A percentile compares a stretch with the other conserved stretches of the same genome.
Conservation (phyloP, 2,797 vertebrate species). For the Leucoraja ocellata region DNA sequence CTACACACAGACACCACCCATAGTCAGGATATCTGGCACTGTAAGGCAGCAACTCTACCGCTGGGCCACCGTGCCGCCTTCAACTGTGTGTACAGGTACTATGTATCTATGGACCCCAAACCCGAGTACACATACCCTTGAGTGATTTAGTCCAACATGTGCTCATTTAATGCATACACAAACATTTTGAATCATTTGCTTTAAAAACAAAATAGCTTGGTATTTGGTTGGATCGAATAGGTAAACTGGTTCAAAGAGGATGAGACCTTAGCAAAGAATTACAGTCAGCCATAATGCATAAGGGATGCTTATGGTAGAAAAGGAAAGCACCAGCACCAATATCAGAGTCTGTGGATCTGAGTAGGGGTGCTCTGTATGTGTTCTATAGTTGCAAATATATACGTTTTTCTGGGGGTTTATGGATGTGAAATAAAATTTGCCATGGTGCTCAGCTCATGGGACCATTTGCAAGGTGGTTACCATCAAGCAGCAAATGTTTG, state of each 20-base stretch:
- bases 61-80: too few species aligned
- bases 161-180: background rate
- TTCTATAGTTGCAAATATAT: background rate
- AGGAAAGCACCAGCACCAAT: background rate
- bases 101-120: background rate
- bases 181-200: background rate
- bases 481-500: background rate
- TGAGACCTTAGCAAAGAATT: background rate
- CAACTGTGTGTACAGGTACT: background rate
- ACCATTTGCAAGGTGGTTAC: background rate
- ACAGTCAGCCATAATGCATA: background rate
- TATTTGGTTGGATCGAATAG: background rate
- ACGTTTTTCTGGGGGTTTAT: background rate
- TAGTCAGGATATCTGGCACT: too few species aligned
- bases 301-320: background rate
- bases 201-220: background rate
- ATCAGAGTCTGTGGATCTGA: background rate
- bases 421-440: background rate
- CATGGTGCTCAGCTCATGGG: background rate
- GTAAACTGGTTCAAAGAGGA: background rate
- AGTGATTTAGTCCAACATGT: background rate
- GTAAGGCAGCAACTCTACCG: too few species aligned
- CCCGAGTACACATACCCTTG: background rate
- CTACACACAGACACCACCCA: too few species aligned
- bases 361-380: background rate